Evolutionary conservation across 2,113 vertebrate species (phyloP).

Genomic region (Lates calcarifer): DNA sequence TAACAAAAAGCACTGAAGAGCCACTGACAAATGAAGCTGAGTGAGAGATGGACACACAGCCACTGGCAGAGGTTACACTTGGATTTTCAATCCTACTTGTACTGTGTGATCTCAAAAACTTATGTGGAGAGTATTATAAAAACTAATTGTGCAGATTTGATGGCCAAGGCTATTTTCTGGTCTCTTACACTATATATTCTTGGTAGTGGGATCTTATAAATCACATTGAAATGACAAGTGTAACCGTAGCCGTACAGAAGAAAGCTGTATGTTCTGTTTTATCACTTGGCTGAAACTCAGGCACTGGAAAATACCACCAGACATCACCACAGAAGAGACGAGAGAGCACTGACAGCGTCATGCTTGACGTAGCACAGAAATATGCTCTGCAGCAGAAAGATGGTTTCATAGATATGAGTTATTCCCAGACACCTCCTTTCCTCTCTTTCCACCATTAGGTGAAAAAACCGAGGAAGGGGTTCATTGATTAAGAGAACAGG

Average conservation of each 20-base stretch:
- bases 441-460: constrained; percentile 25
- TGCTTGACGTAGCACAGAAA: constrained; percentile 68
- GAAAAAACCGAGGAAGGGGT: constrained; percentile 36
- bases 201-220: neutral
- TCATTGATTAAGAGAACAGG: constrained; percentile 3
- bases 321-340: constrained; percentile 76
- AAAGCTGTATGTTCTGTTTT: constrained; percentile 53
- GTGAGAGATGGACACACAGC: constrained; percentile 71
- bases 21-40: constrained; percentile 66
- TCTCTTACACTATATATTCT: neutral
- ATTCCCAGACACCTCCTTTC: constrained; percentile 35
- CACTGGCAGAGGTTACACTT: constrained; percentile 63
- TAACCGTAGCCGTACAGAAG: constrained; percentile 50
- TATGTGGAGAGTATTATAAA: neutral
- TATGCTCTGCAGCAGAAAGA: constrained; percentile 75
- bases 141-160: neutral
- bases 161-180: neutral
- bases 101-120: neutral
- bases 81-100: constrained; percentile 30
- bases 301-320: constrained; percentile 72
- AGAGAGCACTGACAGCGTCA: constrained; percentile 64
- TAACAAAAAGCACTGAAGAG: constrained; percentile 61
- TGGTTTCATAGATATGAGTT: constrained; percentile 57
- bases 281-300: constrained; percentile 39
- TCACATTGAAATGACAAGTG: constrained; percentile 57